A percentile compares a stretch with the other conserved stretches of the same genome.
Conservation (phyloP, 1,140 invertebrate species). For the Leptinotarsa undecemlineata region DNA sequence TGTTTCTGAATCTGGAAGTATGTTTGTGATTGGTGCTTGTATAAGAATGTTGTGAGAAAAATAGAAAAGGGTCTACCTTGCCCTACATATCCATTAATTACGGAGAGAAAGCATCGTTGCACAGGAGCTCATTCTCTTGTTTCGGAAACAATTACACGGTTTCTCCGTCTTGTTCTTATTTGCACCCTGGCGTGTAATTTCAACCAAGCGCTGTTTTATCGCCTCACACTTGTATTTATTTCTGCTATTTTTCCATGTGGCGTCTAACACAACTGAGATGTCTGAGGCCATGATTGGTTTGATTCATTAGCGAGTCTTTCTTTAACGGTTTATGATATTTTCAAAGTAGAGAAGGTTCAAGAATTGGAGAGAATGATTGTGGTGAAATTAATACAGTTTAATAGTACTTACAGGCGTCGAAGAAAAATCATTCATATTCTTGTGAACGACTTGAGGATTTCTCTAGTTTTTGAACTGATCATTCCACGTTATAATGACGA, state of each 20-base stretch:
- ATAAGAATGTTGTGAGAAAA: conserved; percentile 1
- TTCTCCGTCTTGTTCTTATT: neutral
- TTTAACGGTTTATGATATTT: too few species aligned
- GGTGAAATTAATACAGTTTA: too few species aligned
- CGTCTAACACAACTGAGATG: too few species aligned
- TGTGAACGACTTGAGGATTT: too few species aligned
- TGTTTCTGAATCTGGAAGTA: neutral
- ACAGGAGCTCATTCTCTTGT: neutral
- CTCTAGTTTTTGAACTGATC: too few species aligned
- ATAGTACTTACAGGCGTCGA: too few species aligned
- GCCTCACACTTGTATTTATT: neutral
- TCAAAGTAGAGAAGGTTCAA: too few species aligned
- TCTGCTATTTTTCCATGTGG: neutral
- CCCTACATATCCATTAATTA: conserved; percentile 1
- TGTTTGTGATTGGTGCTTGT: neutral
- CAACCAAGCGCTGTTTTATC: neutral
- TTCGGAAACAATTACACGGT: conserved; percentile 2
- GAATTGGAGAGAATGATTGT: too few species aligned
- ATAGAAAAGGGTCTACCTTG: neutral
- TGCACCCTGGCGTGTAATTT: neutral
- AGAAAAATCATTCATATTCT: too few species aligned
- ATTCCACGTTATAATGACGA: too few species aligned
- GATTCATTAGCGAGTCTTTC: too few species aligned
- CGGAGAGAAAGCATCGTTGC: conserved; percentile 2
- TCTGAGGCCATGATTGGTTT: too few species aligned